A percentile compares a stretch with the other conserved stretches of the same genome.
Conservation (phyloP, 2,797 vertebrate species). For the Helicolenus hilgendorfi region DNA sequence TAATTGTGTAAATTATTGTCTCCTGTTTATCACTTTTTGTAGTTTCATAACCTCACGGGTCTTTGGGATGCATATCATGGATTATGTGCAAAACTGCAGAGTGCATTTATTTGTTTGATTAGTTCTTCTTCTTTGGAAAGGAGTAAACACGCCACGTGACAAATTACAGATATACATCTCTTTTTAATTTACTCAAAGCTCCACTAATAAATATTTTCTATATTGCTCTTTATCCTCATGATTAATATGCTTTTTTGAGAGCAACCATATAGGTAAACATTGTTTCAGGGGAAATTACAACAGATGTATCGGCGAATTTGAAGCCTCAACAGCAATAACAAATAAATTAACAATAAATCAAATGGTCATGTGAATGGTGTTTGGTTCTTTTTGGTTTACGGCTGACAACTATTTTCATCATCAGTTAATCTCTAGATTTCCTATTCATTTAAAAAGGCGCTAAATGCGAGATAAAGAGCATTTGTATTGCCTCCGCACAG, state of each 20-base stretch:
- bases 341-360: not conserved
- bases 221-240: not conserved
- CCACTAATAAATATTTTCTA: not conserved
- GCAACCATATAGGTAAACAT: not conserved
- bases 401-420: not conserved
- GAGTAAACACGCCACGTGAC: not conserved
- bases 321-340: not conserved
- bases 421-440: not conserved
- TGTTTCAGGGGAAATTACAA: not conserved
- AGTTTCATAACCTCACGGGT: not conserved
- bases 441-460: not conserved
- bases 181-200: not conserved
- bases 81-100: not conserved
- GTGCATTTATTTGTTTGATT: not conserved
- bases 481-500: not conserved
- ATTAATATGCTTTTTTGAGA: not conserved
- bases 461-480: not conserved
- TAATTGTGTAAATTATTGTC: slow-evolving; percentile 23
- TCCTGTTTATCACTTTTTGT: slow-evolving; percentile 18
- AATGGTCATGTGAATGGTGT: not conserved
- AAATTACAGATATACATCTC: not conserved
- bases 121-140: not conserved
- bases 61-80: not conserved
- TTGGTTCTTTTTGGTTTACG: not conserved
- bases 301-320: not conserved